Conservation (phyloP, 1,140 invertebrate species). For the Drosophila sulfurigaster region DNA sequence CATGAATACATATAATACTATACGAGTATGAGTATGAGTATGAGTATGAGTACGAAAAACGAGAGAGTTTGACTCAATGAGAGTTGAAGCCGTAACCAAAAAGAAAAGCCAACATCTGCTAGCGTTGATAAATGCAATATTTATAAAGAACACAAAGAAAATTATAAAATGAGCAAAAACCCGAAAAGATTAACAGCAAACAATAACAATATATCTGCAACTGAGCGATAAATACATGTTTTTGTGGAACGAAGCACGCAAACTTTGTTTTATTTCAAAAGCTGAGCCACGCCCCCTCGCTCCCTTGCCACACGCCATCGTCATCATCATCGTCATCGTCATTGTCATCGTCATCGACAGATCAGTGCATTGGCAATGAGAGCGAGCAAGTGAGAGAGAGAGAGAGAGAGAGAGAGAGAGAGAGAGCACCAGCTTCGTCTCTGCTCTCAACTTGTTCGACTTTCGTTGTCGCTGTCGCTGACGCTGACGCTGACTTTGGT, state of each 20-base stretch:
- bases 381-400: too few species aligned
- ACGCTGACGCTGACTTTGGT: constrained; percentile 3
- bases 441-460: not conserved
- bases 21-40: not conserved
- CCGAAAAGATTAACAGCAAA: constrained; percentile 25
- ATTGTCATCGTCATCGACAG: constrained; percentile 2
- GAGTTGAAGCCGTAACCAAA: constrained; percentile 27
- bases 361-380: constrained; percentile 36
- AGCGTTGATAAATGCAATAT: constrained; percentile 55
- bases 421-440: not conserved
- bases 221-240: constrained; percentile 69
- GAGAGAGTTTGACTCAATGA: constrained; percentile 9
- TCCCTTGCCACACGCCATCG: constrained; percentile 14
- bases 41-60: not conserved
- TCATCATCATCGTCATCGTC: constrained; percentile 5
- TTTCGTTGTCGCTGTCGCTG: too few species aligned
- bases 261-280: constrained; percentile 30
- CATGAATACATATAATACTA: too few species aligned
- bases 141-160: not conserved
- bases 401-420: not conserved
- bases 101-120: constrained; percentile 48
- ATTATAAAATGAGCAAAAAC: constrained; percentile 4
- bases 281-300: constrained; percentile 24
- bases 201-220: constrained; percentile 50
- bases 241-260: constrained; percentile 53